These are phyloP conservation scores for Melierax canorus DNA, from an alignment of 2,113 vertebrate genomes.

Conservation along the genomic window DNA sequence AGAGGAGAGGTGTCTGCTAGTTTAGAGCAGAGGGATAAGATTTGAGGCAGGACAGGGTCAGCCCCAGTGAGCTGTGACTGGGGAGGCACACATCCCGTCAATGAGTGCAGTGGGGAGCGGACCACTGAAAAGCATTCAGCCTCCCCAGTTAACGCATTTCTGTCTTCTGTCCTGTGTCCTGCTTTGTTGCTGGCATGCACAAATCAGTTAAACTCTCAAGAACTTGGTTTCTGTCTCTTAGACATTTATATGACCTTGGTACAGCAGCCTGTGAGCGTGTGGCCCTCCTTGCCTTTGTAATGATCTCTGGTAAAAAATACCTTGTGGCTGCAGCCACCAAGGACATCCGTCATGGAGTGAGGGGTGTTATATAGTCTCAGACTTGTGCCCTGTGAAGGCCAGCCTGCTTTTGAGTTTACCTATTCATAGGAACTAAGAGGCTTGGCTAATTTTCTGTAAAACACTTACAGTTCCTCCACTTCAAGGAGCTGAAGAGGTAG, in stretches of 20 bases:
- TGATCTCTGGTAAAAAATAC: background rate
- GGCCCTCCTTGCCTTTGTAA: background rate
- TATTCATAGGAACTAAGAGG: background rate
- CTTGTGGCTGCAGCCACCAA: background rate
- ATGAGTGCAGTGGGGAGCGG: background rate
- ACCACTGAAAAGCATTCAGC: background rate
- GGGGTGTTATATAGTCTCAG: background rate
- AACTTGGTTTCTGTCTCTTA: background rate
- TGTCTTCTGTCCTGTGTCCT: background rate
- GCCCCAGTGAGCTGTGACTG: background rate
- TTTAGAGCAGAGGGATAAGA: background rate
- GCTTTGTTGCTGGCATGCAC: background rate
- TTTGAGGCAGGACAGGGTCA: background rate
- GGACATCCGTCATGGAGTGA: accelerated
- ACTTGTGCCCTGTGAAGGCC: background rate
- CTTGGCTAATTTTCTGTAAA: background rate
- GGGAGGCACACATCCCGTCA: accelerated
- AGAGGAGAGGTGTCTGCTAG: background rate
- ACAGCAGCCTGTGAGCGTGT: background rate
- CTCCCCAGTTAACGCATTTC: background rate
- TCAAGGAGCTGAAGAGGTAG: background rate
- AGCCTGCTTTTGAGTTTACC: background rate
- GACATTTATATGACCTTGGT: background rate
- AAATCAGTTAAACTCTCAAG: background rate
- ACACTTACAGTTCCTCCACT: background rate